phyloP scores from a whole-genome alignment of 2,113 vertebrate species.

The Oostethus manadensis region DNA sequence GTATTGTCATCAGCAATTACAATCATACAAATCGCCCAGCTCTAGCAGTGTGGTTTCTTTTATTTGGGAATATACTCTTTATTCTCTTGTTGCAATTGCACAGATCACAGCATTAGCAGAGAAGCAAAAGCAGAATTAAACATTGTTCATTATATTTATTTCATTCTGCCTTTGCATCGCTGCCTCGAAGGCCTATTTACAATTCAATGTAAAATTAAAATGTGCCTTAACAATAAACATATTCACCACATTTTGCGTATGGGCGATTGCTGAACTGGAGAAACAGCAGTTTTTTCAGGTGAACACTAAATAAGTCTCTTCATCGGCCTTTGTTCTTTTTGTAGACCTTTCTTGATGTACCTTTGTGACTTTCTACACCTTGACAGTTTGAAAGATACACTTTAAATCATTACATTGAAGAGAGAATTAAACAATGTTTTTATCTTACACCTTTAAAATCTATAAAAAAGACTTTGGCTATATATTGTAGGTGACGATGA shows the following conservation, averaged over 20 bases:
- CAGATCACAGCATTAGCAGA: slow-evolving; percentile 2
- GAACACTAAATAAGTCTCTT: not conserved
- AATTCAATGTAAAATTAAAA: slow-evolving; percentile 26
- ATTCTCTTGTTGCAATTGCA: not conserved
- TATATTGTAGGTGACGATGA: too few relatives aligned
- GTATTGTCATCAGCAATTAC: too few relatives aligned
- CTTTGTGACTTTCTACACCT: slow-evolving; percentile 1
- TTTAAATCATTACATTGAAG: not conserved
- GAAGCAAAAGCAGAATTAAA: not conserved
- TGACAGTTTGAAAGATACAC: not conserved
- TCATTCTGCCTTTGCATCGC: slow-evolving; percentile 7
- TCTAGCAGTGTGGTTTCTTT: too few relatives aligned
- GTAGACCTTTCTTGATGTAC: not conserved
- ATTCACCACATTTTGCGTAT: slow-evolving; percentile 17
- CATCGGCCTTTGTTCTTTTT: slow-evolving; percentile 21
- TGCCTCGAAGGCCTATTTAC: slow-evolving; percentile 20
- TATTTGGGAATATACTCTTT: not conserved
- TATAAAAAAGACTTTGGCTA: too few relatives aligned
- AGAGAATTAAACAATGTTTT: not conserved
- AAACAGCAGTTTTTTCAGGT: slow-evolving; percentile 1
- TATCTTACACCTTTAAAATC: too few relatives aligned
- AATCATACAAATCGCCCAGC: too few relatives aligned
- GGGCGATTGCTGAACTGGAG: slow-evolving; percentile 14
- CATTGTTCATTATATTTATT: slow-evolving; percentile 4
- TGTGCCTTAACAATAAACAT: slow-evolving; percentile 13